Evolutionary conservation across 2,888 invertebrate species (phyloP).

Genomic region (Callosobruchus maculatus): DNA sequence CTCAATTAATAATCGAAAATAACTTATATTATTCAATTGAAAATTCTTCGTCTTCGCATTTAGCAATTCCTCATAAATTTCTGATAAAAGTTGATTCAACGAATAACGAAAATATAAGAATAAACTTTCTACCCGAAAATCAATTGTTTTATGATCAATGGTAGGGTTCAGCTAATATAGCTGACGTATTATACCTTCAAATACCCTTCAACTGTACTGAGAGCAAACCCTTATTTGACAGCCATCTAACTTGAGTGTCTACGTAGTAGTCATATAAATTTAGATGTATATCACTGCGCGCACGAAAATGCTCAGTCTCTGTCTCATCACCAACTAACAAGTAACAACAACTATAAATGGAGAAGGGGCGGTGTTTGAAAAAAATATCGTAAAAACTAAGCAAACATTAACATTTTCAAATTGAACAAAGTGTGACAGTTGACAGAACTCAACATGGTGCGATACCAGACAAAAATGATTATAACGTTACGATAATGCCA

Average conservation of each 20-base stretch:
- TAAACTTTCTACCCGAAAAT: no score
- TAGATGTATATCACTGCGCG: background rate
- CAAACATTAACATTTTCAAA: background rate
- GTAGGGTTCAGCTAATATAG: background rate
- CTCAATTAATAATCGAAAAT: no score
- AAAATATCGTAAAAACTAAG: background rate
- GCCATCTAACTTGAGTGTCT: background rate
- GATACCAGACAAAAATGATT: no score
- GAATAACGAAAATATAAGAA: no score
- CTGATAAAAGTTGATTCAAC: no score
- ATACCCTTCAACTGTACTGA: background rate
- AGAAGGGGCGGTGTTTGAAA: background rate
- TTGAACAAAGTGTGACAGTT: background rate
- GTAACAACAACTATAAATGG: background rate
- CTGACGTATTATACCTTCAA: background rate
- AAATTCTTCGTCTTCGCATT: no score
- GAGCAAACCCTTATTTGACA: background rate
- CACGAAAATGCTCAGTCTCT: background rate
- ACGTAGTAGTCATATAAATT: background rate
- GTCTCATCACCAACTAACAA: background rate
- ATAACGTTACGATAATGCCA: no score
- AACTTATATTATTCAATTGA: no score
- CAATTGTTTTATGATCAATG: background rate
- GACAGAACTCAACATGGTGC: no score
- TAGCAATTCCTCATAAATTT: no score